Evolutionary conservation across 30 jellyfish, hydroid and myxozoan species (phyloP).

Genomic region (Cassiopea andromeda): DNA sequence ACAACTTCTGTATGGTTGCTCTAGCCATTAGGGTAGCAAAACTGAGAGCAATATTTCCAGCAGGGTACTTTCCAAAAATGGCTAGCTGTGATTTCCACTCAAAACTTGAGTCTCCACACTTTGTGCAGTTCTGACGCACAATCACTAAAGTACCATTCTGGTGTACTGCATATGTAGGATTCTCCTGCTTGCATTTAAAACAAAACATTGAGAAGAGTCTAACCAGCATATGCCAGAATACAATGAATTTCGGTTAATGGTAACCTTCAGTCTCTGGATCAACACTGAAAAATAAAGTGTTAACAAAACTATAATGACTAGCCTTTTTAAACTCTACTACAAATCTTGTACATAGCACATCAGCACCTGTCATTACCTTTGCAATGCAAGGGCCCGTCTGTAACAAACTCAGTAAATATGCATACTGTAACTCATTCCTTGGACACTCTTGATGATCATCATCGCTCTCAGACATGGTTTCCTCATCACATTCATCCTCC

Average conservation of each 20-base stretch:
- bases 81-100: conserved; percentile 54
- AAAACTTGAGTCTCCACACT: conserved; percentile 38
- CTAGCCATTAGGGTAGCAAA: conserved; percentile 52
- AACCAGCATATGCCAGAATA: conserved; percentile 27
- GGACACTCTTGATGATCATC: background rate
- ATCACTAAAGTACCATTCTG: conserved; percentile 59
- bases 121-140: conserved; percentile 42
- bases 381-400: background rate
- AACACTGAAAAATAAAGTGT: conserved; percentile 2
- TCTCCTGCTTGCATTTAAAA: conserved; percentile 24
- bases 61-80: conserved; percentile 38
- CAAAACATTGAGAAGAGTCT: conserved; percentile 48
- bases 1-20: background rate
- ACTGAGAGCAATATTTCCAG: conserved; percentile 60
- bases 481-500: background rate
- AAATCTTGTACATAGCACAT: background rate
- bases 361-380: background rate
- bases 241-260: conserved; percentile 51
- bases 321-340: background rate
- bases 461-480: background rate
- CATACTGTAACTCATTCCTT: conserved; percentile 1
- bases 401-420: background rate
- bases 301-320: background rate
- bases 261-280: conserved; percentile 28
- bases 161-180: conserved; percentile 16